Conservation (phyloP, 2,888 invertebrate genomes). For the Xestia xanthographa region DNA sequence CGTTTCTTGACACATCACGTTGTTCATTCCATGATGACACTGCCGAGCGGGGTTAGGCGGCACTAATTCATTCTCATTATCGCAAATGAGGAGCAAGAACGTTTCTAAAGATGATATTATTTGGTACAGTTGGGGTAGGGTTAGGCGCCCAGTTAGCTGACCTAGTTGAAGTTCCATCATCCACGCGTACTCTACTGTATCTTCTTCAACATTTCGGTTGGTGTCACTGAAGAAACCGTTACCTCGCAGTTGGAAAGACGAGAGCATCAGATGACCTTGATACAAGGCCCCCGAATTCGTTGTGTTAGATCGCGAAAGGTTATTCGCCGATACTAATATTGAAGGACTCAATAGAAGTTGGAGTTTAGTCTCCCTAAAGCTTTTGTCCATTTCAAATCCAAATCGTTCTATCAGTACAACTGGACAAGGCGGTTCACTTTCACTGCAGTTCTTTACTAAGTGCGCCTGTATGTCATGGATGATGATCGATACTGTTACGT, state of each 20-base stretch:
- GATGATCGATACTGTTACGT: slow-evolving; percentile 97
- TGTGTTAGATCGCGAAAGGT: slow-evolving; percentile 91
- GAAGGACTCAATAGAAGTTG: slow-evolving; percentile 97
- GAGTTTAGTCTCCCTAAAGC: slow-evolving; percentile 96
- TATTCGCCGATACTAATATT: slow-evolving; percentile 95
- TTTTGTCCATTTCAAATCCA: slow-evolving; percentile 99
- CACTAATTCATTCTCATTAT: slow-evolving; percentile 97
- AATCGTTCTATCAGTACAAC: slow-evolving; percentile 96
- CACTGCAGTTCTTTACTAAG: slow-evolving; percentile 97
- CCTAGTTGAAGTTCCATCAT: slow-evolving; percentile 98
- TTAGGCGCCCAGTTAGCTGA: slow-evolving; percentile 97
- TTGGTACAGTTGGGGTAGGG: slow-evolving; percentile 96
- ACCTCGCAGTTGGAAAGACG: slow-evolving; percentile 97
- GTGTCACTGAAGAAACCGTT: slow-evolving; percentile 99
- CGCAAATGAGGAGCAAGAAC: slow-evolving; percentile 95
- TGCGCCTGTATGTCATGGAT: slow-evolving; percentile 99
- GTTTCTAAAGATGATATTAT: slow-evolving; percentile 97
- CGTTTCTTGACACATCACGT: slow-evolving; percentile 92
- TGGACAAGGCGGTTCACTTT: slow-evolving; percentile 97
- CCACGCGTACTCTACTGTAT: slow-evolving; percentile 99
- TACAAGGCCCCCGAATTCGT: slow-evolving; percentile 90
- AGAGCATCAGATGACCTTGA: slow-evolving; percentile 96
- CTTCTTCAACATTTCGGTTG: slow-evolving; percentile 96
- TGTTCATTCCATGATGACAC: slow-evolving; percentile 95
- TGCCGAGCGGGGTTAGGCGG: slow-evolving; percentile 94